These are phyloP conservation scores for Oncorhynchus mykiss DNA, from an alignment of 2,113 vertebrate genomes.

Conservation along the genomic window DNA sequence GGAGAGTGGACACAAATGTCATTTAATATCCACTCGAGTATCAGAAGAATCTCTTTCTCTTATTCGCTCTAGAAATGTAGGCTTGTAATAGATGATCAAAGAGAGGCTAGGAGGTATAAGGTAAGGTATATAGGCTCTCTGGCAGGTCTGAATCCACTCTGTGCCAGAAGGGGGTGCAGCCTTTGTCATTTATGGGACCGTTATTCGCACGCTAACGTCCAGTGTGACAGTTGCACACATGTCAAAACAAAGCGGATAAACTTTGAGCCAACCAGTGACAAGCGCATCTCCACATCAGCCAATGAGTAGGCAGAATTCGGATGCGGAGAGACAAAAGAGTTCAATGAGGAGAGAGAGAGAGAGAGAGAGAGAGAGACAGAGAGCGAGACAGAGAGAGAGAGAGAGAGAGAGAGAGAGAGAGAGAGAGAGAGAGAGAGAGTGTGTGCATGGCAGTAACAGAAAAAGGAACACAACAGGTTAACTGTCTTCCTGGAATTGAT, in stretches of 20 bases:
- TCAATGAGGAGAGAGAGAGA: too few species aligned
- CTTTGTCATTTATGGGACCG: slow-evolving; percentile 9
- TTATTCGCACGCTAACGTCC: background rate
- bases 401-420: too few species aligned
- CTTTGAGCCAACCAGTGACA: slow-evolving; percentile 49
- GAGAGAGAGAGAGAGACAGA: too few species aligned
- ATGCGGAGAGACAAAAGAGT: slow-evolving; percentile 20
- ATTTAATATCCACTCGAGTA: background rate
- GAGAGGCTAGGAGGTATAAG: background rate
- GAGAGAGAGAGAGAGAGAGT: too few species aligned
- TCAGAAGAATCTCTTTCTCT: too few species aligned
- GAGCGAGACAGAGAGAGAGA: too few species aligned
- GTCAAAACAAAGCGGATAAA: slow-evolving; percentile 23
- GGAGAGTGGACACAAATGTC: background rate
- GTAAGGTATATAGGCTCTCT: background rate
- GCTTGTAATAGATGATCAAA: background rate
- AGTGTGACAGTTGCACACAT: background rate
- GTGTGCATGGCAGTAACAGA: background rate
- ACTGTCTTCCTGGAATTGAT: background rate
- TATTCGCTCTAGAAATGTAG: background rate
- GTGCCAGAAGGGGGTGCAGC: background rate
- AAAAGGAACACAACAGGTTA: background rate
- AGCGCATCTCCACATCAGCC: slow-evolving; percentile 30
- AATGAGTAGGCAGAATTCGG: slow-evolving; percentile 34
- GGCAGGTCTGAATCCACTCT: background rate